phyloP scores from a whole-genome alignment of 1,140 invertebrate genomes.

The Eciton burchellii region DNA sequence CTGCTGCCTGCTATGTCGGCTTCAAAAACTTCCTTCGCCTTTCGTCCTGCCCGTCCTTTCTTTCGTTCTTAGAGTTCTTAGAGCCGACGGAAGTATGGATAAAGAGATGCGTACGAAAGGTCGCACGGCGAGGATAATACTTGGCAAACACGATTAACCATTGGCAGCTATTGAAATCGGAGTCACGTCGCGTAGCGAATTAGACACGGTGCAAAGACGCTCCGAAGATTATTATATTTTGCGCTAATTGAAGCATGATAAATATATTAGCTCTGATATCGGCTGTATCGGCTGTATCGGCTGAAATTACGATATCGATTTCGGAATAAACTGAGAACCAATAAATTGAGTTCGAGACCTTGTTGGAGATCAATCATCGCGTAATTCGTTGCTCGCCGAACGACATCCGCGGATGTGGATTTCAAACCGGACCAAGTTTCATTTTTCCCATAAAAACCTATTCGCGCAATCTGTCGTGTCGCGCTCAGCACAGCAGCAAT shows the following conservation, averaged over 20 bases:
- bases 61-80: slow-evolving; percentile 63
- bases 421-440: neutral
- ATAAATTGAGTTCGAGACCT: too few relatives aligned
- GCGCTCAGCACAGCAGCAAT: slow-evolving; percentile 24
- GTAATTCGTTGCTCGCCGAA: neutral
- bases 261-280: too few relatives aligned
- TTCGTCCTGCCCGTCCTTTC: slow-evolving; percentile 45
- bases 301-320: neutral
- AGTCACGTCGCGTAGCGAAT: slow-evolving; percentile 7
- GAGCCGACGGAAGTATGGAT: slow-evolving; percentile 67
- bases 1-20: slow-evolving; percentile 33
- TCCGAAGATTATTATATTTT: neutral
- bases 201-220: neutral
- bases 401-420: neutral
- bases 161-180: slow-evolving; percentile 22
- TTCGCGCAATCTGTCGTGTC: slow-evolving; percentile 46
- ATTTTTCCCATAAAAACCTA: slow-evolving; percentile 51
- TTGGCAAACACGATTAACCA: slow-evolving; percentile 46
- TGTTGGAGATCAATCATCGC: too few relatives aligned
- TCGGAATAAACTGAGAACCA: neutral
- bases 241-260: neutral
- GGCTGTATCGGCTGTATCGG: neutral
- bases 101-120: slow-evolving; percentile 66
- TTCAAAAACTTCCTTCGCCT: slow-evolving; percentile 56
- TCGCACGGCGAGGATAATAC: slow-evolving; percentile 23